A percentile compares a stretch with the other conserved stretches of the same genome.
Evolutionary conservation across 2,888 invertebrate genomes (phyloP).

Genomic region (Apotomis betuletana): DNA sequence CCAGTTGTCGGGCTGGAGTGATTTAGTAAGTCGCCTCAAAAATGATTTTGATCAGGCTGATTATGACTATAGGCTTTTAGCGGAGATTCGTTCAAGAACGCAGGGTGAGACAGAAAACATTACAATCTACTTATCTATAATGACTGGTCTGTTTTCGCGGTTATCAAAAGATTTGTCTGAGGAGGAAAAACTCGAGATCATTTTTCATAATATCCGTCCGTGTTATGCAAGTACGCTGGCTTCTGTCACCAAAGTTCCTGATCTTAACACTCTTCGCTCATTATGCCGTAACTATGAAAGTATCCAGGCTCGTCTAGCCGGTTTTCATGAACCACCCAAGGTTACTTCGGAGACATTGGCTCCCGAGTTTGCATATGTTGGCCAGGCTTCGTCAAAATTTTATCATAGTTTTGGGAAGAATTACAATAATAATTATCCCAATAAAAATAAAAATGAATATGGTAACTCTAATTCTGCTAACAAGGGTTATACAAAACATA

Average conservation of each 20-base stretch:
- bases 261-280: too few species aligned
- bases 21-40: slow-evolving; percentile 1
- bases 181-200: too few species aligned
- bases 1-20: slow-evolving; percentile 6
- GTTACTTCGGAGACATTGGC: too few species aligned
- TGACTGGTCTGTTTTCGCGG: slow-evolving; percentile 41
- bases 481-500: not conserved
- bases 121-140: slow-evolving; percentile 43
- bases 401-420: too few species aligned
- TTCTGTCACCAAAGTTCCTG: too few species aligned
- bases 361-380: too few species aligned
- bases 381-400: too few species aligned
- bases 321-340: not conserved
- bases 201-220: too few species aligned
- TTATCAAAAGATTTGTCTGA: not conserved
- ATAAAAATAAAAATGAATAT: not conserved
- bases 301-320: too few species aligned
- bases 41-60: slow-evolving; percentile 7
- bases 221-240: too few species aligned
- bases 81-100: slow-evolving; percentile 43
- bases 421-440: slow-evolving; percentile 1
- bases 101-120: slow-evolving; percentile 44
- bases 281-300: not conserved
- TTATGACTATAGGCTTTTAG: slow-evolving; percentile 29
- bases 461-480: not conserved